Evolutionary conservation across 2,888 invertebrate genomes (phyloP), one percentile per base, ranked within the genome.

Genomic region (Tanytarsus gracilentus): DNA sequence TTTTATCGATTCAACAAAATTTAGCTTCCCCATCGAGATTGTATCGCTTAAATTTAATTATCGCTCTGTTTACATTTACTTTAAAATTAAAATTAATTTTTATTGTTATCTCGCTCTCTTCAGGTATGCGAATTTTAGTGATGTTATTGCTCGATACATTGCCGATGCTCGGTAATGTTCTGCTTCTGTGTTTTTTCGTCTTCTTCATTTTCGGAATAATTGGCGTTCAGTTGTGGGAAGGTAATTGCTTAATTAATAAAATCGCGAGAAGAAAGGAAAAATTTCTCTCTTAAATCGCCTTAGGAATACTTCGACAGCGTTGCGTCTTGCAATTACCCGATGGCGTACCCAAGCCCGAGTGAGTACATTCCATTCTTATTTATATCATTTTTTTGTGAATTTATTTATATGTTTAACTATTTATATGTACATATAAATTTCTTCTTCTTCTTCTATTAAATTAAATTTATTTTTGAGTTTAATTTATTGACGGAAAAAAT

Each of bases 121-220:
- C 79, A 97, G 97, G 97, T 80, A 96, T 98, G 96, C 82, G 97
- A 66, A 98, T 98, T 68, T 79, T 97, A 71, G 99, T 99, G 67
- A 99, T 98, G 94, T 79, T 99, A 62, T 81, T 99, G 55, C 80
- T 99, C 70, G 99, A 99, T 76, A 99, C 99, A 5, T 80, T 99
- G 65, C 99, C 99, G 11, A 99, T 99, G 99, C 78, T 99, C 69
- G 98, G 99, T 65, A 99, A 99, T 76, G 99, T 99, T 56, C 79
- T 99, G 65, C 80, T 99, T 65, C 80, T 99, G 64, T 99, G 99
- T 77, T 99, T 99, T 82, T 99, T 99, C 80, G 99, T 99, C 63
- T 99, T 99, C 84, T 99, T 99, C 81, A 99, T 99, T 73, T 99
- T 99, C 72, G 99, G 99, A 66, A 99, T 99, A 71, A 91, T 99